Percentiles rank a stretch among this genome's conserved stretches.
phyloP scores from a whole-genome alignment of 2,888 invertebrate genomes.

The Dolichopus griseipennis region DNA sequence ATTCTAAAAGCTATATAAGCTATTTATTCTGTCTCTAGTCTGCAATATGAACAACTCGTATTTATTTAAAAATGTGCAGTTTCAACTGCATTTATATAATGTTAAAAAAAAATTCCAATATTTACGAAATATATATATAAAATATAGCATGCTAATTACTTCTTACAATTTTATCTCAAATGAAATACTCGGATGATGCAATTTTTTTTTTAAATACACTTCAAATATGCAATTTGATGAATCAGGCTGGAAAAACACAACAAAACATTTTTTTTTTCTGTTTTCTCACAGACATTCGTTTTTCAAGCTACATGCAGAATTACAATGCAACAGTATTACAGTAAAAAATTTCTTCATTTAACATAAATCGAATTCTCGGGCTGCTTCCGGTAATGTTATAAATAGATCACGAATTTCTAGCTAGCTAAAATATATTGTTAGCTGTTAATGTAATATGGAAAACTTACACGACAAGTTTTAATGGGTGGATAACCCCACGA shows the following conservation, averaged over 20 bases:
- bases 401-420: not conserved
- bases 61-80: too few relatives aligned
- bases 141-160: not conserved
- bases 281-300: not conserved
- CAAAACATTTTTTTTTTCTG: not conserved
- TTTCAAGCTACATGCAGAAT: conserved; percentile 4
- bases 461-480: not conserved
- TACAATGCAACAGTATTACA: not conserved
- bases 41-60: not conserved
- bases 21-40: not conserved
- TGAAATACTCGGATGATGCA: not conserved
- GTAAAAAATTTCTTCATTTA: not conserved
- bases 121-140: not conserved
- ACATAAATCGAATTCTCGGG: too few relatives aligned
- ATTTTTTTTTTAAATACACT: not conserved
- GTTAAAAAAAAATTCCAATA: not conserved
- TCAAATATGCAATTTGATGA: conserved; percentile 4
- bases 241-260: not conserved
- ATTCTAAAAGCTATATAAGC: not conserved
- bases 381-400: too few relatives aligned
- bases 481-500: not conserved
- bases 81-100: not conserved
- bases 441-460: not conserved
- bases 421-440: not conserved
- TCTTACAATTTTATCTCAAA: not conserved